These are phyloP conservation scores for Pagetopsis macropterus DNA, from an alignment of 2,797 vertebrate species.

Conservation along the genomic window DNA sequence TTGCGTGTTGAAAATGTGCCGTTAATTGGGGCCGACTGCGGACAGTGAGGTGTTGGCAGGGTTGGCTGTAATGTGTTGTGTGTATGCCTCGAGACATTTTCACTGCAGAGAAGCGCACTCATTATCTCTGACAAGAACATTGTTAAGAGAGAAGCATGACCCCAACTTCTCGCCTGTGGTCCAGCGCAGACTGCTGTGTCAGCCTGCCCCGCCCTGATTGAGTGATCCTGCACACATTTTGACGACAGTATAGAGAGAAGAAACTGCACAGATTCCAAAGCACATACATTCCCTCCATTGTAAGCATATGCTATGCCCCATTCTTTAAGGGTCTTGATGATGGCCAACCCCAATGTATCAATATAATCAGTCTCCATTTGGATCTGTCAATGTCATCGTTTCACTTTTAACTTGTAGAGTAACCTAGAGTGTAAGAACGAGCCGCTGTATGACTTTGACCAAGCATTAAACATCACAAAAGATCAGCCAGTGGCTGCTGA, in stretches of 20 bases:
- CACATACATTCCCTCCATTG: not conserved
- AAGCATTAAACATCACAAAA: constrained; percentile 12
- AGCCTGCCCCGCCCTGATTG: not conserved
- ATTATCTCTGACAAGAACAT: constrained; percentile 52
- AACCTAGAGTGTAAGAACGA: not conserved
- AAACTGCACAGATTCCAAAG: not conserved
- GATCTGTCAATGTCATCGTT: constrained; percentile 7
- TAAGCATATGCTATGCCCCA: constrained; percentile 11
- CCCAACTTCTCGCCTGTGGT: constrained; percentile 33
- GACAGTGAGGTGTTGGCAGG: constrained; percentile 10
- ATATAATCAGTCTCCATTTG: not conserved
- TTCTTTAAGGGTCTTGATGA: not conserved
- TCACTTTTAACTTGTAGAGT: not conserved
- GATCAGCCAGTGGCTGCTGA: constrained; percentile 36
- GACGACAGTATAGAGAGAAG: constrained; percentile 13
- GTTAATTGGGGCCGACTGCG: constrained; percentile 48
- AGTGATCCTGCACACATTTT: constrained; percentile 3
- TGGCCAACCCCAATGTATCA: not conserved
- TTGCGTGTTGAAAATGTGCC: constrained; percentile 3
- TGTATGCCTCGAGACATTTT: constrained; percentile 41
- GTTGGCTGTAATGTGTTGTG: constrained; percentile 21
- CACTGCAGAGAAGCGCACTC: constrained; percentile 33
- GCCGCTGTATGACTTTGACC: not conserved
- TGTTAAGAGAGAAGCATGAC: constrained; percentile 38
- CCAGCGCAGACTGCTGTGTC: constrained; percentile 10